Evolutionary conservation across 2,797 vertebrate genomes (phyloP).

Genomic region (Pantherophis alleghaniensis): DNA sequence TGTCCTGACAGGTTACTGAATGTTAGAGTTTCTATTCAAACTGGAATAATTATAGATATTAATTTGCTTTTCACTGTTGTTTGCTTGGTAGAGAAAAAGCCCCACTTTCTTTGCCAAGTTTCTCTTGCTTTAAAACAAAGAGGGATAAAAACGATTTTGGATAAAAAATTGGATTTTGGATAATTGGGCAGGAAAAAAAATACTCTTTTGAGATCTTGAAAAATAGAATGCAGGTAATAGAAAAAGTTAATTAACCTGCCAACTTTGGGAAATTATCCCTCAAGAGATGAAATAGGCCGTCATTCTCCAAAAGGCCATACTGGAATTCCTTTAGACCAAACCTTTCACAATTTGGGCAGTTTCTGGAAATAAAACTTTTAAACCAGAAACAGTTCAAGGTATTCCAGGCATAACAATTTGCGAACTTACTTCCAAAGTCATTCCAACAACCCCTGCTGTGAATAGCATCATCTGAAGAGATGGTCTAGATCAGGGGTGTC

Average conservation of each 20-base stretch:
- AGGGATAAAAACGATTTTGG: background rate
- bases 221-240: background rate
- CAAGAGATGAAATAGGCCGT: background rate
- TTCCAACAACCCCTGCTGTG: background rate
- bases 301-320: background rate
- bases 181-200: accelerated
- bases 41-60: background rate
- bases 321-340: background rate
- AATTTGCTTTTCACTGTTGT: background rate
- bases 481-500: too few species aligned
- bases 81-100: background rate
- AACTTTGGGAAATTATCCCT: background rate
- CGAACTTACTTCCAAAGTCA: background rate
- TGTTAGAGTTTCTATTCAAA: background rate
- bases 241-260: background rate
- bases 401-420: background rate
- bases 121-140: background rate
- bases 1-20: background rate
- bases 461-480: background rate
- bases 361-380: background rate
- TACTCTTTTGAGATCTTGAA: background rate
- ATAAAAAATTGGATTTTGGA: background rate
- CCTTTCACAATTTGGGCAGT: background rate
- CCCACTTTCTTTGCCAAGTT: background rate
- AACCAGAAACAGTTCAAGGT: background rate